A percentile compares a stretch with the other conserved stretches of the same genome.
Conservation (phyloP, 1,140 invertebrate species). For the Rhopalosiphum maidis region DNA sequence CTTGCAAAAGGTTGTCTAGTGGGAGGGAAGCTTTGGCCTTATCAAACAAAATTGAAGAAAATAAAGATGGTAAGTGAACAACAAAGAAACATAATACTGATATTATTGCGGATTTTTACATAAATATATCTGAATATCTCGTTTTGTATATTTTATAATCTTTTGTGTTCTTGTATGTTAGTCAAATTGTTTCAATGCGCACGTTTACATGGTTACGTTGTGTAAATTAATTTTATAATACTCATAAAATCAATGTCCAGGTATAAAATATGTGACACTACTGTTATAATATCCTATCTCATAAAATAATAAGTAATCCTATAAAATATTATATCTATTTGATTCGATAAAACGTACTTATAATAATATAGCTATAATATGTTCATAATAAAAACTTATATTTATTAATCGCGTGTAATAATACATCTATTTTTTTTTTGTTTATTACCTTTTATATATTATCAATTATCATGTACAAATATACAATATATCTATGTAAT, state of each 20-base stretch:
- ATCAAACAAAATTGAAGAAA: not conserved
- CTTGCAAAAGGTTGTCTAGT: constrained; percentile 10
- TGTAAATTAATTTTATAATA: not conserved
- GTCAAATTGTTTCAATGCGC: not conserved
- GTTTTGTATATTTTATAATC: not conserved
- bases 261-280: not conserved
- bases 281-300: not conserved
- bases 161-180: not conserved
- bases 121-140: not conserved
- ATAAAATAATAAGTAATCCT: not conserved
- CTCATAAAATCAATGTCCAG: not conserved
- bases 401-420: too few species aligned
- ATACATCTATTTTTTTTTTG: too few species aligned
- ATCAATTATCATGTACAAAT: too few species aligned
- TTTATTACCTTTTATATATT: too few species aligned
- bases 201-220: not conserved
- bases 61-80: not conserved
- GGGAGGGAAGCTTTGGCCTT: constrained; percentile 2
- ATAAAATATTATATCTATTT: not conserved
- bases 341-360: not conserved
- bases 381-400: not conserved
- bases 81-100: constrained; percentile 6
- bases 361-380: not conserved
- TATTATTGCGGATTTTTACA: not conserved
- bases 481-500: too few species aligned